Evolutionary conservation across 1,140 invertebrate species (phyloP), one percentile per base, ranked within the genome.

Genomic region (Caligus rogercresseyi): DNA sequence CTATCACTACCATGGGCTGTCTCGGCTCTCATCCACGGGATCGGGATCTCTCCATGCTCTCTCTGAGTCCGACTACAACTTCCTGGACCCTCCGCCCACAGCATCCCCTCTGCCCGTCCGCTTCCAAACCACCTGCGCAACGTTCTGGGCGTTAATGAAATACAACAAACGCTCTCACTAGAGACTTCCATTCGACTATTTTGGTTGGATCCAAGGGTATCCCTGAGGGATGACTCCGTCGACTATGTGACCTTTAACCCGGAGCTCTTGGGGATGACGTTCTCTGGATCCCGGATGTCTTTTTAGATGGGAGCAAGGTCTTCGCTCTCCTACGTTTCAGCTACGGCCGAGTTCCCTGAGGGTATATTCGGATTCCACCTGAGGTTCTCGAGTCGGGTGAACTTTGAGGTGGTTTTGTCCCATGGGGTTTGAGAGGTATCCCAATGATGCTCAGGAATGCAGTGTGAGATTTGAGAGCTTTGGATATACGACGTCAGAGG

Each of bases 271-370:
- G n/a, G n/a, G 60, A 21, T 14, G n/a, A n/a, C n/a, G 21, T 18
- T 62, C 23, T 62, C 23, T 62, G 60, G 60, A 62, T 62, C 16
- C 60, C 60, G 15, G 60, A 62, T 21, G 18, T 62, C 3, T 62
- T 62, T 21, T 13, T 62, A n/a, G 60, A 54, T 56, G 20, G 24
- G 4, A 21, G 43, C 19, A 62, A 62, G 26, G 19, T 53, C 24
- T 62, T 18, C 24, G 60, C 4, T 16, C 31, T 1, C 60, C 60
- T 2, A 15, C 15, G 7, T 62, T 54, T 18, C 31, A 20, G 3
- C 25, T 20, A 16, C 16, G 24, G 19, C 31, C 60, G 2, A 26
- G 21, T 54, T 62, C 60, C 23, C 43, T 62, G 3, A 2, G 60
- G 31, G 25, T 60, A 7, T 60, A 60, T 43, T 15, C 16, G 1